A percentile compares a stretch with the other conserved stretches of the same genome.
Evolutionary conservation across 2,113 vertebrate species (phyloP).

Genomic region (Hepsetus odoe): DNA sequence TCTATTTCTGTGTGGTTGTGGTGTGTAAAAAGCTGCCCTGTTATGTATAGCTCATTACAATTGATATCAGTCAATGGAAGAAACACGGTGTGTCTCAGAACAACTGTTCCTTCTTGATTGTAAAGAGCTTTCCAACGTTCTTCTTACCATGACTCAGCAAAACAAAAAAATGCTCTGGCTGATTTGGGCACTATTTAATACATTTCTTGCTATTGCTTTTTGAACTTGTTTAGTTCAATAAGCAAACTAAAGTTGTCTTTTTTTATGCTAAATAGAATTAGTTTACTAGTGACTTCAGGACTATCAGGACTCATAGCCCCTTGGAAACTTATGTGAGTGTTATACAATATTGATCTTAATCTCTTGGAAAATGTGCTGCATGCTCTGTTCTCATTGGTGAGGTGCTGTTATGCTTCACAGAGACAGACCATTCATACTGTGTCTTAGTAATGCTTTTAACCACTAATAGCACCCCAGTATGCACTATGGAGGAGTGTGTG

Average conservation of each 20-base stretch:
- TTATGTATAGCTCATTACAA: neutral
- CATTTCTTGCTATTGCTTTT: neutral
- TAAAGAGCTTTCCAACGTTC: slow-evolving; percentile 2
- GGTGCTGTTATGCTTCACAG: neutral
- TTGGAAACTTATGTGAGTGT: neutral
- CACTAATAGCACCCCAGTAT: slow-evolving; percentile 25
- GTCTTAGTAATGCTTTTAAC: slow-evolving; percentile 22
- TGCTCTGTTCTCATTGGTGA: slow-evolving; percentile 13
- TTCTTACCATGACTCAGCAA: slow-evolving; percentile 44
- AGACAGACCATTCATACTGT: neutral
- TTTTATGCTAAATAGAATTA: neutral
- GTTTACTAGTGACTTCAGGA: neutral
- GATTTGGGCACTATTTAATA: neutral
- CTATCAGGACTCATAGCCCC: neutral
- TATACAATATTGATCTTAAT: slow-evolving; percentile 21
- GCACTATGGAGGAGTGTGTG: slow-evolving; percentile 29
- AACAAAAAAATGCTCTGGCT: slow-evolving; percentile 2
- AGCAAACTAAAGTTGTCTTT: no score
- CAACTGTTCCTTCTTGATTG: slow-evolving; percentile 34
- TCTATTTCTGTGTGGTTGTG: neutral
- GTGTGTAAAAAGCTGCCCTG: slow-evolving; percentile 5
- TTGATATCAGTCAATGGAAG: neutral
- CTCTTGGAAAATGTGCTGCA: neutral
- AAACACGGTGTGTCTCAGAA: slow-evolving; percentile 23
- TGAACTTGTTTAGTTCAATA: no score